Conservation (phyloP, 2,797 vertebrate genomes). For the Liasis olivaceus region DNA sequence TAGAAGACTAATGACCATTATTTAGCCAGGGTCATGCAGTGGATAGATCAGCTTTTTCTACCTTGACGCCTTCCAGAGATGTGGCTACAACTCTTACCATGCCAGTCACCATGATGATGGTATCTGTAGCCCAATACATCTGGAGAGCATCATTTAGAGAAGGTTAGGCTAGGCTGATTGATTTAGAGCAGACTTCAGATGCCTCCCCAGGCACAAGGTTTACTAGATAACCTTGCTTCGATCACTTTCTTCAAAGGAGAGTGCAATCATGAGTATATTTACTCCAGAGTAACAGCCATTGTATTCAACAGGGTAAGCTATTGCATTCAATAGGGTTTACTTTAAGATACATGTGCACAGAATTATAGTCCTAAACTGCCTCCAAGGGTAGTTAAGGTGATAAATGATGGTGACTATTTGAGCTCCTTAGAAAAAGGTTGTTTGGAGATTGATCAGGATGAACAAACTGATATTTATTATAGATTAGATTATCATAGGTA, state of each 20-base stretch:
- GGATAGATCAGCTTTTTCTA: neutral
- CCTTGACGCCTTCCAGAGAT: neutral
- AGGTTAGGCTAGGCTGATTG: neutral
- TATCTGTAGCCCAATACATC: neutral
- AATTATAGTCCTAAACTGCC: neutral
- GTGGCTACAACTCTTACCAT: neutral
- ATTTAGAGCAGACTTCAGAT: neutral
- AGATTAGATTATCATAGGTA: neutral
- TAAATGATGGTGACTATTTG: neutral
- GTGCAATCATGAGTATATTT: neutral
- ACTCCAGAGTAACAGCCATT: neutral
- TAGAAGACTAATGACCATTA: neutral
- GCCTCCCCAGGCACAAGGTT: neutral
- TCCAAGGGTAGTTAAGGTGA: neutral
- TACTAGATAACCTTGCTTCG: neutral
- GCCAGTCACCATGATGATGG: neutral
- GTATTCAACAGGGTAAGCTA: neutral
- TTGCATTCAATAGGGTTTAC: neutral
- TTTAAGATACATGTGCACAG: neutral
- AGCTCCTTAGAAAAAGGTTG: neutral
- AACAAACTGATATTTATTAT: neutral
- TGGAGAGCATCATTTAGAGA: neutral
- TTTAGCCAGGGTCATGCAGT: neutral
- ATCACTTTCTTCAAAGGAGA: fast-evolving
- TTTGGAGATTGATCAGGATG: neutral